Evolutionary conservation across 2,797 vertebrate genomes (phyloP).

Genomic region (Acrossocheilus wenchowensis): DNA sequence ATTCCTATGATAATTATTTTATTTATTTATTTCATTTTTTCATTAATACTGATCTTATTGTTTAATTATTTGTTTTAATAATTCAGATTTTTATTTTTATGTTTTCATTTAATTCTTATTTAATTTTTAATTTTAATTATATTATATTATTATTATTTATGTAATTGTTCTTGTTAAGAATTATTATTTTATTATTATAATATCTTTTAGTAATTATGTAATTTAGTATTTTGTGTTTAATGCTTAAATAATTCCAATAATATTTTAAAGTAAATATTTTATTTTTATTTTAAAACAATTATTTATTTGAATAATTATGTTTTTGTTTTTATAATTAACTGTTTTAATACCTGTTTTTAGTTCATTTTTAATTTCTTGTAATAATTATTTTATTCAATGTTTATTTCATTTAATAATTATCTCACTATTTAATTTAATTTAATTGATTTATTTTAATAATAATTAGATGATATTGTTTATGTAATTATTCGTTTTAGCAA

Average conservation of each 20-base stretch:
- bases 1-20: background rate
- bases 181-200: background rate
- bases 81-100: background rate
- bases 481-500: background rate
- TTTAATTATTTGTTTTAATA: background rate
- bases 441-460: background rate
- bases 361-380: background rate
- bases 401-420: background rate
- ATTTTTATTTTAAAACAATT: background rate
- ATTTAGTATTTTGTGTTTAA: background rate
- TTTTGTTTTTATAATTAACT: background rate
- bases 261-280: background rate
- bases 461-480: background rate
- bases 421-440: background rate
- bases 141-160: background rate
- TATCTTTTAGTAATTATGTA: background rate
- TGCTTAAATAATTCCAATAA: background rate
- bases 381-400: background rate
- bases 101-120: background rate
- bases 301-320: background rate
- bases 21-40: too few species aligned
- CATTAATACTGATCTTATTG: background rate
- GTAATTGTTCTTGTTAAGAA: background rate
- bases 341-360: background rate
- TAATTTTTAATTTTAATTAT: background rate